Percentiles rank a stretch among this genome's conserved stretches.
These are phyloP conservation scores for Catharus minimus DNA, from an alignment of 2,113 vertebrate genomes.

Conservation along the genomic window DNA sequence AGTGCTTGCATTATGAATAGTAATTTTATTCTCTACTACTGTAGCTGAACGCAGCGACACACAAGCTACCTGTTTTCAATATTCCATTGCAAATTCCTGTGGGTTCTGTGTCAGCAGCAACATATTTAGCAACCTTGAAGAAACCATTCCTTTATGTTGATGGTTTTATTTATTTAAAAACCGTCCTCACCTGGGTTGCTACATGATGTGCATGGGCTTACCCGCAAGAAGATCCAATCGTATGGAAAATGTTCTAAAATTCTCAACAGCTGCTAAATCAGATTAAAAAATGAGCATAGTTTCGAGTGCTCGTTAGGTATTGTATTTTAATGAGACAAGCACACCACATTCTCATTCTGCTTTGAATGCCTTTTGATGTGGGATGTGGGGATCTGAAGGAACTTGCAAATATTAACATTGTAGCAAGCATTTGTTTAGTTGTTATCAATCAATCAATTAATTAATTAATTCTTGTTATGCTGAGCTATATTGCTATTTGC, in stretches of 20 bases:
- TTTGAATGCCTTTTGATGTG: slow-evolving; percentile 3
- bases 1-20: slow-evolving; percentile 53
- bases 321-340: background rate
- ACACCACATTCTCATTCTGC: background rate
- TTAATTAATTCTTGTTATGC: background rate
- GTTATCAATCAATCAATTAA: slow-evolving; percentile 10
- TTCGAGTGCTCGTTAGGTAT: background rate
- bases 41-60: slow-evolving; percentile 13
- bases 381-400: background rate
- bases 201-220: background rate
- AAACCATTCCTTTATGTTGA: slow-evolving; percentile 7
- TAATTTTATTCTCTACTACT: slow-evolving; percentile 36
- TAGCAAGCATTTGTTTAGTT: background rate
- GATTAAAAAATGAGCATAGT: background rate
- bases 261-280: background rate
- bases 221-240: background rate
- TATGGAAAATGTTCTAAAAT: background rate
- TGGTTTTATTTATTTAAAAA: slow-evolving; percentile 33
- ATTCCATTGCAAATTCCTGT: slow-evolving; percentile 32
- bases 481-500: background rate
- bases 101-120: slow-evolving; percentile 44
- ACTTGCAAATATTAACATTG: background rate
- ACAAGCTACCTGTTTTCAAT: slow-evolving; percentile 19
- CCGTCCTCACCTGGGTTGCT: background rate
- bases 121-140: slow-evolving; percentile 38